Base-by-base conservation (phyloP, 2,888 invertebrate genomes). In the Yponomeuta sedellus region DNA sequence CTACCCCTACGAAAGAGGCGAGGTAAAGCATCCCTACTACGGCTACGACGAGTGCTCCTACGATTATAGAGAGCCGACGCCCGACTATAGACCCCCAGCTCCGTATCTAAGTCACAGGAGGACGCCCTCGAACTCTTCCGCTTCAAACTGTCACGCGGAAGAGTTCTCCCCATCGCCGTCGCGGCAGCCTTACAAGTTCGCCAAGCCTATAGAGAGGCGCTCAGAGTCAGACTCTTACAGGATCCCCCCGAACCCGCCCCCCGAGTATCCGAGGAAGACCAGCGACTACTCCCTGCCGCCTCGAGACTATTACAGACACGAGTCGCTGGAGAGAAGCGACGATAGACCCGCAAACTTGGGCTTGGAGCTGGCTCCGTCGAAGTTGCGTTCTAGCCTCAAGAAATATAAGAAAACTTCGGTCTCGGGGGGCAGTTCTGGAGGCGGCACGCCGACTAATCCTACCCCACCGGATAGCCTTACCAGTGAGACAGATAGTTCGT, bases 401-500 rank as follows among this genome's bases (percentile, higher is more conserved):
- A 94, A 96, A 79, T 95, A 95, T 8, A 92, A 93, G 70, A 93
- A 92, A 68, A 91, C 89, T 0, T 90, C 86, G 64, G 86, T 88
- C 2, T 89, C 92, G 4, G 92, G 93, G 11, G 92, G 92, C 3
- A 92, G 92, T 69, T 94, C 94, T 0, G 94, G 94, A 0, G 94
- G 94, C 0, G 93, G 93, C 19, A 96, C 96, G 0, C 96, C 96
- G 20, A 96, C 96, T 0, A 96, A 96, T 81, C 95, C 96, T 1
- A 96, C 97, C 8, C 97, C 97, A 0, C 96, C 97, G 0, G 97
- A 97, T 74, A 96, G 96, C 71, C 78, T 96, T 68, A 95, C 96
- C 0, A 96, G 96, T 75, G 97, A 97, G 74, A 88, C 89, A 28
- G 97, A 97, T 77, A 96, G 96, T 76, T 96, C 96, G 61, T 97